Evolutionary conservation across 2,797 vertebrate species (phyloP).

Genomic region (Anableps anableps): DNA sequence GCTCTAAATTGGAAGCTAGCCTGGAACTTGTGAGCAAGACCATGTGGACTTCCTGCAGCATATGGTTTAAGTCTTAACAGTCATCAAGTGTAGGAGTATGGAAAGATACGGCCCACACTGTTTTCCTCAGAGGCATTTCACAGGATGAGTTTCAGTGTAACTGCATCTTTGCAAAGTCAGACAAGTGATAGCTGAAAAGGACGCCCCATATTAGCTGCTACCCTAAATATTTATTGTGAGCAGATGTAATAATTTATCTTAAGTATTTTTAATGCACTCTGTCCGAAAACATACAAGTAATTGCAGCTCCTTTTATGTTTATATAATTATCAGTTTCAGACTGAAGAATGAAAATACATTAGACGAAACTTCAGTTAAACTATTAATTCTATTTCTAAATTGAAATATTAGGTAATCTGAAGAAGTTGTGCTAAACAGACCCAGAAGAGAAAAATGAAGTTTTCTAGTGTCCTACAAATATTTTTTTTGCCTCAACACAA

Average conservation of each 20-base stretch:
- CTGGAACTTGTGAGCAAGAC: constrained; percentile 22
- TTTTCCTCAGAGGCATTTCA: constrained; percentile 58
- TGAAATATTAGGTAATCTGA: background rate
- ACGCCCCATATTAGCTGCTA: constrained; percentile 44
- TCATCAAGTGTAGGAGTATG: constrained; percentile 57
- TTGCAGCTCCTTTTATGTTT: background rate
- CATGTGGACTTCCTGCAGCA: constrained; percentile 27
- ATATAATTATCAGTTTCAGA: background rate
- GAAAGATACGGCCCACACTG: constrained; percentile 60
- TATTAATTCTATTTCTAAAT: background rate
- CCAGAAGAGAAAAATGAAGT: background rate
- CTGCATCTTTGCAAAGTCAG: constrained; percentile 48
- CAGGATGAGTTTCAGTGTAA: constrained; percentile 48
- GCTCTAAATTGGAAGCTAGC: constrained; percentile 25
- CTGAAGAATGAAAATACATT: background rate
- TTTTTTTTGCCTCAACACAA: background rate
- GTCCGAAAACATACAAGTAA: constrained; percentile 6
- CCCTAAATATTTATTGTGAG: constrained; percentile 39
- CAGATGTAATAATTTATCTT: constrained; percentile 24
- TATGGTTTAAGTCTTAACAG: constrained; percentile 50
- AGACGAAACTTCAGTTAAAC: background rate
- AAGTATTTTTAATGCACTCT: constrained; percentile 27
- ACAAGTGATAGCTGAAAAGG: constrained; percentile 51
- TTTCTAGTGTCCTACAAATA: background rate
- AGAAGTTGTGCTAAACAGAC: background rate